Conservation (phyloP, 2,888 invertebrate species). For the Parnassius mnemosyne region DNA sequence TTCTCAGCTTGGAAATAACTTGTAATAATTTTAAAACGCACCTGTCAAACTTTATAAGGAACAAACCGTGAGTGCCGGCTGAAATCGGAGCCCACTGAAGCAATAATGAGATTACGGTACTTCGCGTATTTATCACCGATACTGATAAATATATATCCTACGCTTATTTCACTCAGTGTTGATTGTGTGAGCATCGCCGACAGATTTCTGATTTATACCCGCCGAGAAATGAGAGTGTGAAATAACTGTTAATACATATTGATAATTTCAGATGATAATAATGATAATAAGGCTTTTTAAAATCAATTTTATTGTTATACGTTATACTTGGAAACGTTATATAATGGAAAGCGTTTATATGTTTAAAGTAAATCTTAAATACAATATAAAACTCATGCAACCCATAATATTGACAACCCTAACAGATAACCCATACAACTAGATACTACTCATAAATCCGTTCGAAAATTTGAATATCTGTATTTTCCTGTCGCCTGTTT, state of each 20-base stretch:
- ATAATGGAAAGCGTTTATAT: too few relatives aligned
- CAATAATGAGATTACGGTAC: constrained; percentile 61
- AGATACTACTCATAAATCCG: background rate
- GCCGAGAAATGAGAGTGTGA: background rate
- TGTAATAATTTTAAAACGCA: constrained; percentile 21
- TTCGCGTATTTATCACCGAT: constrained; percentile 58
- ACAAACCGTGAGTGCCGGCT: constrained; percentile 30
- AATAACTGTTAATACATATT: background rate
- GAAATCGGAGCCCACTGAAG: constrained; percentile 48
- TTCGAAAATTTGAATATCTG: constrained; percentile 4
- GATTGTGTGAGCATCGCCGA: constrained; percentile 35
- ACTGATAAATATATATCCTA: constrained; percentile 51
- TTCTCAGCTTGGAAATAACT: constrained; percentile 2
- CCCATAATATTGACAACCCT: too few relatives aligned
- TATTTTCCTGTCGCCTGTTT: constrained; percentile 7
- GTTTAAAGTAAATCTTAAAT: too few relatives aligned
- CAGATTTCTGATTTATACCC: constrained; percentile 24
- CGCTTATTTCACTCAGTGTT: constrained; percentile 46
- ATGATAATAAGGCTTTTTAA: too few relatives aligned
- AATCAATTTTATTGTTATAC: too few relatives aligned
- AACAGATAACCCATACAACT: too few relatives aligned
- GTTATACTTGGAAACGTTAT: too few relatives aligned
- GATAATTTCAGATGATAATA: background rate
- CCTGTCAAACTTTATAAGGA: constrained; percentile 21
- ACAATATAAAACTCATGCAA: too few relatives aligned